Base-by-base conservation (phyloP, 92 coral and sea anemone genomes). In the Galaxea fascicularis region DNA sequence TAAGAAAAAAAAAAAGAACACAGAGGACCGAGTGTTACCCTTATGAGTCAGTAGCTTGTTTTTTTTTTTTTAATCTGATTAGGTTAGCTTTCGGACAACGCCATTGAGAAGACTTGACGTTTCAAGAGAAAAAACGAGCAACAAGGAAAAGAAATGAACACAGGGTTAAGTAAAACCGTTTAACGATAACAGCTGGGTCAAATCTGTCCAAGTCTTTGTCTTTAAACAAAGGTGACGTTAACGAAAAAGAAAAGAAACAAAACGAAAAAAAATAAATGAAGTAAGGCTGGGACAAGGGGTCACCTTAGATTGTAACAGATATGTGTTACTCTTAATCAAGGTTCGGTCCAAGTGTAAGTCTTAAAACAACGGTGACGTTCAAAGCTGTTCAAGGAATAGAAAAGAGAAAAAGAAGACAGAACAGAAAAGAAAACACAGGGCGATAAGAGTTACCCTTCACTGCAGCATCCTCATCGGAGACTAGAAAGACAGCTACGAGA, bases 401-500 rank as follows among this genome's bases (percentile, higher is more conserved):
- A 76, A 47, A 65, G 30, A 54, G 10, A 76, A 53, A 57, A 29
- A 57, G 39, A 25, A 39, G 21, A 35, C 5, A 72, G 35, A 70
- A 54, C 41, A 69, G 20, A 11, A 11, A 27, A 11, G 70, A 62
- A 51, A 39, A 83, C 49, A 82, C 12, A 27, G 64, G 81, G 65
- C 74, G 58, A 5, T 35, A 35, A 35, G 12, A n/a, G 81, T 83
- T 83, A 83, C 87, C 80, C 87, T 83, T 83, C 4, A 63, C 80
- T 22, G 80, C 60, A 15, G 81, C 80, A 62, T 73, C 87, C 52
- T 83, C 80, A 73, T 83, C 80, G 8, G 87, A 30, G 30, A 83
- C 81, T 62, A 62, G 80, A 74, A 73, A 83, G 54, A 85, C 89
- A 85, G 83, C 83, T 49, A 82, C 45, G 35, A 82, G 86, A 44